phyloP scores from a whole-genome alignment of 1,140 invertebrate genomes.

The Globodera rostochiensis region DNA sequence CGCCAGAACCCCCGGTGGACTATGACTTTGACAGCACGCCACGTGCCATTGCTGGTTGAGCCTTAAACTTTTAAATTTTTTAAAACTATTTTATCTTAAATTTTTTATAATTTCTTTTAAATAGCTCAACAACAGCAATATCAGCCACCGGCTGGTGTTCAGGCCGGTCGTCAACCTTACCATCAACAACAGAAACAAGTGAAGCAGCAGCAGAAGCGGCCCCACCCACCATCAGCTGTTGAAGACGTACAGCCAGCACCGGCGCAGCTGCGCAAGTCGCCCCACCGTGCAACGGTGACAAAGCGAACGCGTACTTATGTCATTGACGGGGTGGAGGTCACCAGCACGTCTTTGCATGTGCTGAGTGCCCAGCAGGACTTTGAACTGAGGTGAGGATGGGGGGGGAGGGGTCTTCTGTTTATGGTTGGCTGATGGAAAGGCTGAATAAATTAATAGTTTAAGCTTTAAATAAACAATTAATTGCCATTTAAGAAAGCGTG shows the following conservation, averaged over 20 bases:
- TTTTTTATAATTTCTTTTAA: no score
- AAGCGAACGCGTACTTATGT: constrained; percentile 61
- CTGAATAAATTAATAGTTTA: no score
- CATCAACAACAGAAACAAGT: constrained; percentile 17
- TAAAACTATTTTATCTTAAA: no score
- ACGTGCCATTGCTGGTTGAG: background rate
- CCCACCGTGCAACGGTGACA: constrained; percentile 58
- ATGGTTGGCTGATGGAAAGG: no score
- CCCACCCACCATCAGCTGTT: background rate
- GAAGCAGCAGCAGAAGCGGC: constrained; percentile 1
- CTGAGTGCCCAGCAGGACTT: constrained; percentile 60
- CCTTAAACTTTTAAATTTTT: no score
- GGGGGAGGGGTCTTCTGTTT: background rate
- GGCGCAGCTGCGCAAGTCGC: constrained; percentile 46
- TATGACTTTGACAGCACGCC: constrained; percentile 49
- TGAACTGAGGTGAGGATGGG: constrained; percentile 48
- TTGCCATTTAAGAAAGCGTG: constrained; percentile 50
- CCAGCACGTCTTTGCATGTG: constrained; percentile 62
- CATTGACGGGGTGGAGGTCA: constrained; percentile 51
- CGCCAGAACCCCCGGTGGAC: constrained; percentile 64
- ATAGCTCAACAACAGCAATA: background rate
- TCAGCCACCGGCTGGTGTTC: background rate
- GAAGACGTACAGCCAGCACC: constrained; percentile 3
- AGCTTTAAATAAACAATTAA: no score
- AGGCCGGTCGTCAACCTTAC: no score